Base-by-base conservation (phyloP, 2,888 invertebrate genomes). In the Ectobius pallidus region DNA sequence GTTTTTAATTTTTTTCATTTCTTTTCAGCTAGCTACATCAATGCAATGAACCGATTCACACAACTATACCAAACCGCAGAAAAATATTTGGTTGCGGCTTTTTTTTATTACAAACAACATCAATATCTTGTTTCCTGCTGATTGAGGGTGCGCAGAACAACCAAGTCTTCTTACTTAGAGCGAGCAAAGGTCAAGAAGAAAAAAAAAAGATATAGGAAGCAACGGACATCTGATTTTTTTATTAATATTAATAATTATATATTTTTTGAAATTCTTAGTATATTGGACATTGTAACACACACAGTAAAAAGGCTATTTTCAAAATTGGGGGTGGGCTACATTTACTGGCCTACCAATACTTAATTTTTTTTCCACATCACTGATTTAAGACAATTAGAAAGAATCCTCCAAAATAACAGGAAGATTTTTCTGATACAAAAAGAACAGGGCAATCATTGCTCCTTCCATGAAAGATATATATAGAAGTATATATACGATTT, bases 121-220 rank as follows among this genome's bases (percentile, higher is more conserved):
- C 72, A 46, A 61, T 67, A 67, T 49, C 32, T 58, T 67, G 27
- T 65, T 42, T 67, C 68, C 72, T 49, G 72, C 69, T 61, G 32
- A 69, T 70, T 70, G 72, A 74, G 74, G 75, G 73, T 73, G 71
- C 55, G 73, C 70, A 74, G 72, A 74, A 73, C 73, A 75, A 74
- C 74, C 44, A 52, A 70, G 74, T 74, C 74, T 74, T 67, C 46
- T 67, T 70, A 70, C 63, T 72, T 70, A 71, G 52, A 74, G 73
- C 76, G 74, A 73, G 73, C 71, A 73, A 69, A 74, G 69, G 72
- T 22, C 46, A 44, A 44, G 73, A 69, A 74, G 71, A 49, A 73
- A 75, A 69, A 74, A 77, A 77, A 76, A 74, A 74, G 72, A 75
- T 75, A 73, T 76, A 77, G 78, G 77, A 78, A 77, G 77, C 75